Evolutionary conservation across 2,113 vertebrate species (phyloP).

Genomic region (Cynopterus brachyotis): DNA sequence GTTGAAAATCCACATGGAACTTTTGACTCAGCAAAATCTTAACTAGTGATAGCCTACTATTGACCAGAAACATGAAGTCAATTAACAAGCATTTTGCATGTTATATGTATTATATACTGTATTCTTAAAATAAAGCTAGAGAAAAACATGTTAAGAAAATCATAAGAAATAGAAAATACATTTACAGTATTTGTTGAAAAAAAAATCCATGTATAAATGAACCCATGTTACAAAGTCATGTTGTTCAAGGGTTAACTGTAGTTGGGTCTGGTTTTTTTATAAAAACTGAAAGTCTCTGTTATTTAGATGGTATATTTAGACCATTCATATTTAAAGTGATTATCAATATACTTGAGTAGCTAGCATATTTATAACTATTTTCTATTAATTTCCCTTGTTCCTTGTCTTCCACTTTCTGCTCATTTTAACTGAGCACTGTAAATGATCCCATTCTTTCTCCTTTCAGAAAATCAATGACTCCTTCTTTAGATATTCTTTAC

Average conservation of each 20-base stretch:
- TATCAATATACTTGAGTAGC: not conserved
- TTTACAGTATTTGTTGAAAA: not conserved
- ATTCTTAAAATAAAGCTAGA: not conserved
- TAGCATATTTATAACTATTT: not conserved
- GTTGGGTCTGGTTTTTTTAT: not conserved
- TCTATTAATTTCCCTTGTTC: not conserved
- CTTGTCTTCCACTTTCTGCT: not conserved
- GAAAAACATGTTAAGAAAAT: not conserved
- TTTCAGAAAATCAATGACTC: not conserved
- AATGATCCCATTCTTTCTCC: not conserved
- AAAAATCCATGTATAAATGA: not conserved
- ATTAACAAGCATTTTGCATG: not conserved
- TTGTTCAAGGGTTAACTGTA: not conserved
- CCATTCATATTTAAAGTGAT: not conserved
- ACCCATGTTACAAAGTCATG: not conserved
- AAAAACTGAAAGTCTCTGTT: not conserved
- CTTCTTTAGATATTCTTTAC: too few relatives aligned
- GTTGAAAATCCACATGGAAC: not conserved
- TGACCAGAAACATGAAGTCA: not conserved
- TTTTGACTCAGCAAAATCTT: not conserved
- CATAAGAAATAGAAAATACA: not conserved
- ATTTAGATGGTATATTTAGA: not conserved
- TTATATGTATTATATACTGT: not conserved
- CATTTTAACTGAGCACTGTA: not conserved
- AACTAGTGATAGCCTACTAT: not conserved